phyloP scores from a whole-genome alignment of 2,113 vertebrate species.

The Lagenorhynchus albirostris region DNA sequence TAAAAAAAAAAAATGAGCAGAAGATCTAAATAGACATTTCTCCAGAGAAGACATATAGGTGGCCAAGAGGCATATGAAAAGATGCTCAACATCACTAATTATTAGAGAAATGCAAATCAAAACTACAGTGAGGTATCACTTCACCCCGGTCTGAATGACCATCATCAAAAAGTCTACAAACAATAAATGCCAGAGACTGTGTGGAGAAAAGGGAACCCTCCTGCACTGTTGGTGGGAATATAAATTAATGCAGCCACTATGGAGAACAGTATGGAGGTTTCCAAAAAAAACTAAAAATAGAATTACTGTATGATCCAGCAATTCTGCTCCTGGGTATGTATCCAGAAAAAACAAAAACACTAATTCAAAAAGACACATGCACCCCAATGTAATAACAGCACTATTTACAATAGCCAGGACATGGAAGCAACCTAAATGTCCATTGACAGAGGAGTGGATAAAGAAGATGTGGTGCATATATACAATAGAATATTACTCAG shows the following conservation, averaged over 20 bases:
- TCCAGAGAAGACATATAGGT: not conserved
- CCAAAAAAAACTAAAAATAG: not conserved
- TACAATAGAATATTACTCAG: not conserved
- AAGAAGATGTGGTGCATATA: not conserved
- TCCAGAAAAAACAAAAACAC: too few species aligned
- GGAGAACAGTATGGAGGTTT: not conserved
- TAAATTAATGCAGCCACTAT: not conserved
- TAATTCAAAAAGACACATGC: not conserved
- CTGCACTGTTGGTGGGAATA: not conserved
- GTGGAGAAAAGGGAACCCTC: not conserved
- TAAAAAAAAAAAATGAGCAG: not conserved
- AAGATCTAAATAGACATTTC: not conserved
- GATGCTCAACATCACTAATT: not conserved
- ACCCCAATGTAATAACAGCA: not conserved
- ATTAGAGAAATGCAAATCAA: not conserved
- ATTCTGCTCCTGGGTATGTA: not conserved
- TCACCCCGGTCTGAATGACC: not conserved
- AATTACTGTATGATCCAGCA: not conserved
- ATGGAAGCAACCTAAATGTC: not conserved
- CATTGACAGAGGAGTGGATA: not conserved
- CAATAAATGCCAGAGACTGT: fast-evolving
- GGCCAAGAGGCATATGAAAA: too few species aligned
- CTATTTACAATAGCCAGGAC: not conserved
- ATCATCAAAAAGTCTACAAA: not conserved
- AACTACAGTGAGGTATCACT: not conserved